Evolutionary conservation across 2,797 vertebrate genomes (phyloP).

Genomic region (Pseudomugil tenellus): DNA sequence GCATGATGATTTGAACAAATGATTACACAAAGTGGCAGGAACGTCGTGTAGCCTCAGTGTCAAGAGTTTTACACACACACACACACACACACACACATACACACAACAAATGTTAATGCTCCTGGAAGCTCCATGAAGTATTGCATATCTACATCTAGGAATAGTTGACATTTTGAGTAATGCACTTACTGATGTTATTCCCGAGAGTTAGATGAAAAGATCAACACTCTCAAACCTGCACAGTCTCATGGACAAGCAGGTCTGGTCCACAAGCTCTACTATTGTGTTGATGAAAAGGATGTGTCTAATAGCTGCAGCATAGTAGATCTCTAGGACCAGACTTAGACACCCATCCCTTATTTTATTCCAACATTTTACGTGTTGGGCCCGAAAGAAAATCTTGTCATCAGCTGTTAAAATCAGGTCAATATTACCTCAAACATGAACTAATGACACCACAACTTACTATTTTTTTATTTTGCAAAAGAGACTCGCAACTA

Average conservation of each 20-base stretch:
- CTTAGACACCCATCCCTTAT: too few relatives aligned
- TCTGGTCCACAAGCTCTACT: too few relatives aligned
- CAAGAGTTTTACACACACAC: slow-evolving; percentile 26
- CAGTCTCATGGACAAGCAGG: background rate
- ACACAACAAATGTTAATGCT: slow-evolving; percentile 32
- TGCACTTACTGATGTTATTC: background rate
- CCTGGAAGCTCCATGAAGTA: slow-evolving; percentile 62
- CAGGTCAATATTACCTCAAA: background rate
- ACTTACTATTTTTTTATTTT: background rate
- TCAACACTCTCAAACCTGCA: background rate
- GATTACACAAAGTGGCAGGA: slow-evolving; percentile 30
- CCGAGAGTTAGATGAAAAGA: slow-evolving; percentile 2
- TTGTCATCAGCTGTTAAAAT: background rate
- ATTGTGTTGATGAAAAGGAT: too few relatives aligned
- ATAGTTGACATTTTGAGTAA: slow-evolving; percentile 26
- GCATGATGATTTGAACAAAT: slow-evolving; percentile 31
- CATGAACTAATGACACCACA: background rate
- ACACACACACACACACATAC: slow-evolving; percentile 44
- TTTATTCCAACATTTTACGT: background rate
- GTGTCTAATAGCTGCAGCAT: too few relatives aligned
- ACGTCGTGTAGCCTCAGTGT: slow-evolving; percentile 27
- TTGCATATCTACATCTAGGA: slow-evolving; percentile 66
- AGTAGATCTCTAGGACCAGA: too few relatives aligned
- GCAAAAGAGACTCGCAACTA: too few relatives aligned
- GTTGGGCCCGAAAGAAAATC: background rate